These are phyloP conservation scores for Lipotes vexillifer DNA, from an alignment of 2,113 vertebrate genomes.

Conservation along the genomic window DNA sequence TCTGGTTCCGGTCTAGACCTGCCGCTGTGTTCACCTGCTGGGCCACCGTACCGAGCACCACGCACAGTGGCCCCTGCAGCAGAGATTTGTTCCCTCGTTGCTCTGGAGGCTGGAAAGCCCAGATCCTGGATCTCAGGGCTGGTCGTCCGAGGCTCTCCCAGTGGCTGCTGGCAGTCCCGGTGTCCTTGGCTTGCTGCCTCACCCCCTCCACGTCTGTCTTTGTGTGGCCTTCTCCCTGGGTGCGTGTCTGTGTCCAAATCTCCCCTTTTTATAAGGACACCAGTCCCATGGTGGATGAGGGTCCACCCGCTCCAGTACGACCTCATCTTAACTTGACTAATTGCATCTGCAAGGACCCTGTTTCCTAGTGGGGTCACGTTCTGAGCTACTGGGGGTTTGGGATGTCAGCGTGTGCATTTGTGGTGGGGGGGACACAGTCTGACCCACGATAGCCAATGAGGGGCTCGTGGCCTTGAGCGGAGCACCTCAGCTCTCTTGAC, in stretches of 20 bases:
- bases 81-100: fast-evolving
- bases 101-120: background rate
- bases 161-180: fast-evolving
- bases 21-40: fast-evolving
- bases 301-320: background rate
- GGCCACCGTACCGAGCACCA: background rate
- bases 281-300: fast-evolving
- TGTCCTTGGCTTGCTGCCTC: fast-evolving
- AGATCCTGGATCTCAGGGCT: background rate
- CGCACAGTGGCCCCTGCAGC: fast-evolving
- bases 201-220: background rate
- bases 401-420: fast-evolving
- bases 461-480: background rate
- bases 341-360: background rate
- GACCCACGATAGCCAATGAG: background rate
- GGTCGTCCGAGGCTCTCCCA: background rate
- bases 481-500: background rate
- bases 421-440: fast-evolving
- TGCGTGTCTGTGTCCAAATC: background rate
- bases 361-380: background rate
- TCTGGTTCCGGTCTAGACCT: background rate
- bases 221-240: background rate
- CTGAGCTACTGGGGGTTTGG: background rate
- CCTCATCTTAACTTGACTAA: background rate
- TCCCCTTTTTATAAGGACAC: background rate